These are phyloP conservation scores for Capromys pilorides DNA, from an alignment of 2,797 vertebrate species.

Conservation along the genomic window DNA sequence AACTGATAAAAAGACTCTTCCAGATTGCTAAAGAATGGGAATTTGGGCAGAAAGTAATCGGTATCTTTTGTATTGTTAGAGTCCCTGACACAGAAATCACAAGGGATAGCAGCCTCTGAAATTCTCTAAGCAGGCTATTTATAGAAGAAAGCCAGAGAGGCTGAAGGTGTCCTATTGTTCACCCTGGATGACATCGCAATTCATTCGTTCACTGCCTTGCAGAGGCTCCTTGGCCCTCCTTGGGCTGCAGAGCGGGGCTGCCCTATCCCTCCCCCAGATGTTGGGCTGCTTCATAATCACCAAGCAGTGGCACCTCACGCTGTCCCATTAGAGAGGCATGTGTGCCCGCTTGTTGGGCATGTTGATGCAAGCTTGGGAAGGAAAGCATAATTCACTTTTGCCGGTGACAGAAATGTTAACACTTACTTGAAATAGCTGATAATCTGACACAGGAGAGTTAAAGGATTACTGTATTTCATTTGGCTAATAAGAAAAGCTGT, in stretches of 20 bases:
- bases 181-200: slow-evolving; percentile 26
- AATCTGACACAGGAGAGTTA: slow-evolving; percentile 85
- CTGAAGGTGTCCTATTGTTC: slow-evolving; percentile 17
- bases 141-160: slow-evolving; percentile 62
- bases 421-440: slow-evolving; percentile 86
- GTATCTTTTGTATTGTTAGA: neutral
- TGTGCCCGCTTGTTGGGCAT: slow-evolving; percentile 83
- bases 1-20: slow-evolving; percentile 8
- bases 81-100: neutral
- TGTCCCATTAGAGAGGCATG: slow-evolving; percentile 82
- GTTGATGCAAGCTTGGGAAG: slow-evolving; percentile 85
- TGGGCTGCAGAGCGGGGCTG: slow-evolving; percentile 41
- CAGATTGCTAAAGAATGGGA: slow-evolving; percentile 43
- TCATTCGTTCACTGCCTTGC: slow-evolving; percentile 56
- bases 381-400: slow-evolving; percentile 85
- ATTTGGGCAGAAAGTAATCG: neutral
- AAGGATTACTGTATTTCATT: slow-evolving; percentile 84
- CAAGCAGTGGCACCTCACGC: slow-evolving; percentile 74
- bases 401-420: slow-evolving; percentile 84
- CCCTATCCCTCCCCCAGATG: slow-evolving; percentile 44
- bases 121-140: slow-evolving; percentile 62
- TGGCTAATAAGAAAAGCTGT: slow-evolving; percentile 84
- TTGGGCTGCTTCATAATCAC: slow-evolving; percentile 75
- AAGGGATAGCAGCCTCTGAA: neutral
- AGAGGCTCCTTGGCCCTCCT: slow-evolving; percentile 46